phyloP scores from a whole-genome alignment of 2,113 vertebrate genomes.

The Puma concolor region DNA sequence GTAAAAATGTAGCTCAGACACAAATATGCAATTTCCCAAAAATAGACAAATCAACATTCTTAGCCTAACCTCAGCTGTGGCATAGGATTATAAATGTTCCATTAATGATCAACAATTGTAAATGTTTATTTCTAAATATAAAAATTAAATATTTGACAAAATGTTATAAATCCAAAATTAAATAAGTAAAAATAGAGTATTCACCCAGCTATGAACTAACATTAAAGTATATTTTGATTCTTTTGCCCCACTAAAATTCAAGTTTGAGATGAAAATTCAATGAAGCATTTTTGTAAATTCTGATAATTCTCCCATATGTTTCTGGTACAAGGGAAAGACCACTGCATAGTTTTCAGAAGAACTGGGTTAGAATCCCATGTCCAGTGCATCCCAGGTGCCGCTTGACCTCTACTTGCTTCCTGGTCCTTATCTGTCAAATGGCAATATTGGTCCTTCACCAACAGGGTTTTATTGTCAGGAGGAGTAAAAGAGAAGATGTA shows the following conservation, averaged over 20 bases:
- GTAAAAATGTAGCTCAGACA: neutral
- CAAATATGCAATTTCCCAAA: neutral
- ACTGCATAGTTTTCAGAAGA: neutral
- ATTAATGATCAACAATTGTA: neutral
- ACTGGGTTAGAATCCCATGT: neutral
- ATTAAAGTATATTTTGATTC: neutral
- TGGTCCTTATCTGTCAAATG: neutral
- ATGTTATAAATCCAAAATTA: neutral
- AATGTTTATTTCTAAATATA: neutral
- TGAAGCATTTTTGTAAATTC: neutral
- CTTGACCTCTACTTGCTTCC: neutral
- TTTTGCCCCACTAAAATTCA: neutral
- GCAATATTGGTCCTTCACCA: neutral
- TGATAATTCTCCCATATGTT: neutral
- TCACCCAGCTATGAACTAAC: neutral
- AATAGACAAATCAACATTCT: neutral
- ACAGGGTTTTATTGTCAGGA: neutral
- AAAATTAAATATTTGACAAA: neutral
- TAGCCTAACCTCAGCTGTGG: neutral
- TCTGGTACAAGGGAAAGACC: neutral
- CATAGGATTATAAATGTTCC: no score
- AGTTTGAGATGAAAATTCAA: neutral
- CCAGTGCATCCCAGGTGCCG: no score
- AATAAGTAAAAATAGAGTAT: neutral
- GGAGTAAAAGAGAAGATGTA: neutral